Percentiles rank a stretch among this genome's conserved stretches.
Evolutionary conservation across 2,888 invertebrate species (phyloP).

Genomic region (Taenaris catops): DNA sequence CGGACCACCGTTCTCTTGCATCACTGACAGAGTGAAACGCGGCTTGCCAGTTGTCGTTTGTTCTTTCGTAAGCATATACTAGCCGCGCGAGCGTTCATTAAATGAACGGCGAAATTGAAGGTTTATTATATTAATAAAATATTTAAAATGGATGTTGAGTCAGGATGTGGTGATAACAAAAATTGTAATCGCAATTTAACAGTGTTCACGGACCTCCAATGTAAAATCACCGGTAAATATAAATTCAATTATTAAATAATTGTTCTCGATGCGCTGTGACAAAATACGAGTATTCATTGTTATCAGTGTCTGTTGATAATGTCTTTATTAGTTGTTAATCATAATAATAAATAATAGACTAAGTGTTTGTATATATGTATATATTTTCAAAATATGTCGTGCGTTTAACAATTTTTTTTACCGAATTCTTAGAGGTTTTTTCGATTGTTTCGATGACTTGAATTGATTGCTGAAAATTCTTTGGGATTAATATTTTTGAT

Average conservation of each 20-base stretch:
- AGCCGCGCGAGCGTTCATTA: neutral
- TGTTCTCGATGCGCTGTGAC: neutral
- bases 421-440: no score
- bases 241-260: constrained; percentile 16
- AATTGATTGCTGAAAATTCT: no score
- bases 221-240: constrained; percentile 28
- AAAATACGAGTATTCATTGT: neutral
- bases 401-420: no score
- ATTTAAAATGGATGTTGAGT: constrained; percentile 37
- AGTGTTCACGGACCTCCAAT: constrained; percentile 38
- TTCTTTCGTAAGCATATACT: neutral
- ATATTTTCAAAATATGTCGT: no score
- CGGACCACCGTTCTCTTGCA: constrained; percentile 3
- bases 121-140: neutral
- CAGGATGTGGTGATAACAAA: constrained; percentile 23
- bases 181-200: constrained; percentile 21
- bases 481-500: no score
- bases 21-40: constrained; percentile 2
- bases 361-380: no score
- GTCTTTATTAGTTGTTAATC: neutral
- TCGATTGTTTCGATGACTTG: no score
- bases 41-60: constrained; percentile 1
- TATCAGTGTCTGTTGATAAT: neutral
- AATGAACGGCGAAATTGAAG: neutral
- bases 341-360: no score